These are phyloP conservation scores for Apotomis betuletana DNA, from an alignment of 2,888 invertebrate species.

Conservation along the genomic window DNA sequence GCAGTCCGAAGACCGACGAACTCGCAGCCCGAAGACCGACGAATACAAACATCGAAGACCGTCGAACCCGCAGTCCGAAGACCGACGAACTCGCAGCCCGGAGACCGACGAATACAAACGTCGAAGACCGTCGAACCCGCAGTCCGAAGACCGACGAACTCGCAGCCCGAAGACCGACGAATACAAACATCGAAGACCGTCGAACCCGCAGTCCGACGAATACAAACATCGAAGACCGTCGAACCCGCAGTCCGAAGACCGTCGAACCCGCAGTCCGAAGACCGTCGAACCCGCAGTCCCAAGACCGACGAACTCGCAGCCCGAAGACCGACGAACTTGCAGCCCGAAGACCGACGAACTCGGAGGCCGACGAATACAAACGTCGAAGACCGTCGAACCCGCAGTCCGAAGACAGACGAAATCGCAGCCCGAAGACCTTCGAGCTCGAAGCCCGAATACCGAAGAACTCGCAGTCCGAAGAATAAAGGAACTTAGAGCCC, in stretches of 20 bases:
- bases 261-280: background rate
- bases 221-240: background rate
- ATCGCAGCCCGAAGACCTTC: constrained; percentile 4
- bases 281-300: background rate
- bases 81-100: background rate
- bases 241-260: background rate
- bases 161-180: background rate
- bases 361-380: background rate
- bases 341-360: background rate
- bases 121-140: background rate
- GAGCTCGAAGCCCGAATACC: constrained; percentile 2
- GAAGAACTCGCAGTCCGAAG: background rate
- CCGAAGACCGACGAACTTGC: constrained; percentile 13
- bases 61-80: constrained; percentile 10
- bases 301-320: background rate
- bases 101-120: background rate
- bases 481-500: background rate
- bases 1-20: constrained; percentile 16
- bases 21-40: constrained; percentile 15
- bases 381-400: background rate
- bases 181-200: background rate
- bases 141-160: background rate
- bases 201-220: background rate
- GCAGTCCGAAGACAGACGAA: background rate
- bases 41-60: constrained; percentile 5